Base-by-base conservation (phyloP, 1,140 invertebrate genomes). In the Aphelenchoides fujianensis region DNA sequence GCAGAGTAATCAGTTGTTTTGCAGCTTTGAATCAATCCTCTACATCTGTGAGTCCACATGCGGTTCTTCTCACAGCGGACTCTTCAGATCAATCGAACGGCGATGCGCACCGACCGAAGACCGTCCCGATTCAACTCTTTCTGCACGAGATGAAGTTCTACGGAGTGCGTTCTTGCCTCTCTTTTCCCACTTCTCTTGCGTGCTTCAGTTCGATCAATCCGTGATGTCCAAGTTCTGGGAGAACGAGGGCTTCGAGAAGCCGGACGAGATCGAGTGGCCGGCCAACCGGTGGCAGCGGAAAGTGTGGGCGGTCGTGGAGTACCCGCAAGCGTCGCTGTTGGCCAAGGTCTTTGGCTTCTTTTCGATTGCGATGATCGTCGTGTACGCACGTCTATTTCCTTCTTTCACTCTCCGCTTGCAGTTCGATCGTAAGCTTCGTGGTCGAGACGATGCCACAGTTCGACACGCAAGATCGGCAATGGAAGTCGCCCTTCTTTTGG, bases 1-100 rank as follows among this genome's bases (percentile, higher is more conserved):
- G 41, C 12, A 48, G 41, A 16, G 12, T 23, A 16, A 48, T 48
- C 41, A 48, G 12, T 48, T 48, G 12, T 48, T n/a, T 48, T 48
- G 12, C 41, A 7, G 5, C 34, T 59, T 59, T 59, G 55, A 59
- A 59, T 27, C 55, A 59, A 59, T 59, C 19, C 55, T 59, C 55
- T 59, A 59, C 19, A 59, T 59, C 19, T 59, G n/a, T n/a, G n/a
- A n/a, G n/a, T n/a, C n/a, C n/a, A n/a, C n/a, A n/a, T n/a, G n/a
- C n/a, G n/a, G n/a, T n/a, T n/a, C n/a, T n/a, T n/a, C n/a, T n/a
- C n/a, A n/a, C n/a, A n/a, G n/a, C n/a, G n/a, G n/a, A n/a, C n/a
- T n/a, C n/a, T n/a, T n/a, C n/a, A n/a, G n/a, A 59, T 59, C 55
- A 59, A 19, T 59, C 55, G 23, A 5, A 59, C 19, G 55, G 55